A percentile compares a stretch with the other conserved stretches of the same genome.
phyloP scores from a whole-genome alignment of 2,797 vertebrate species.

The Phoebastria nigripes region DNA sequence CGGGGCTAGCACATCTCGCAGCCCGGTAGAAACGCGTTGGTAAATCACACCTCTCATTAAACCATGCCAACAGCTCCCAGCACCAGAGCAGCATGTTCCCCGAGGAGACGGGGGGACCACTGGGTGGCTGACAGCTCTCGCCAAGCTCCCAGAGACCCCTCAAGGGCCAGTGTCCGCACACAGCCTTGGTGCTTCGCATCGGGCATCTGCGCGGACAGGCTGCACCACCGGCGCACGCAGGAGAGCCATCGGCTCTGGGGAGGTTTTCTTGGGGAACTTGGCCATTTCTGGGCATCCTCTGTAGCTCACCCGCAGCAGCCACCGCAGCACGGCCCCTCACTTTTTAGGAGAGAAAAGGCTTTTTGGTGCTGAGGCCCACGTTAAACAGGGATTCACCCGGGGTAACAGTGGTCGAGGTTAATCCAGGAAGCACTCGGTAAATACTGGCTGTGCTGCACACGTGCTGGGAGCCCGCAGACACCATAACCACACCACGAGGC shows the following conservation, averaged over 20 bases:
- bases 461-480: neutral
- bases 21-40: rapidly evolving
- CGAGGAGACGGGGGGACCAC: rapidly evolving
- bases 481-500: rapidly evolving
- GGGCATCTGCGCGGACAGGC: neutral
- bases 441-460: neutral
- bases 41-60: neutral
- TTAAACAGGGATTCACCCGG: neutral
- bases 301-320: neutral
- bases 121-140: neutral
- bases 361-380: rapidly evolving
- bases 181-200: neutral
- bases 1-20: neutral
- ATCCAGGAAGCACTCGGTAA: rapidly evolving
- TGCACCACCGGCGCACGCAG: rapidly evolving
- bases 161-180: neutral
- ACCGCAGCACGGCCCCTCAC: rapidly evolving
- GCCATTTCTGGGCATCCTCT: neutral
- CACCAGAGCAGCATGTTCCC: rapidly evolving
- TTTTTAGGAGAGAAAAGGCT: neutral
- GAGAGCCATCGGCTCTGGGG: too few species aligned
- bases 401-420: neutral
- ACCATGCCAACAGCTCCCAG: rapidly evolving
- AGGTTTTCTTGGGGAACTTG: neutral
- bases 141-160: neutral